Evolutionary conservation across 1,140 invertebrate species (phyloP).

Genomic region (Solenopsis invicta): DNA sequence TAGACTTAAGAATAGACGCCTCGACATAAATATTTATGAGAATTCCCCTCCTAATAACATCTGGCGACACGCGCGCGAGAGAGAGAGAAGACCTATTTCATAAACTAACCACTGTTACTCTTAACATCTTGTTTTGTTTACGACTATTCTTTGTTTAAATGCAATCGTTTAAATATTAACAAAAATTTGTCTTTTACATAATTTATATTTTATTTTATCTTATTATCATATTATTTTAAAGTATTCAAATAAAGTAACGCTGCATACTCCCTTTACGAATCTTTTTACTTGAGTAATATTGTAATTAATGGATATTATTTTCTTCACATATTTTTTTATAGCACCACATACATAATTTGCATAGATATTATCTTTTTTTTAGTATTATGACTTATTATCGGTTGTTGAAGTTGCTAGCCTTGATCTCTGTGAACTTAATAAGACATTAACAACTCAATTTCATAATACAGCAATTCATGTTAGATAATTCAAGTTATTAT

Average conservation of each 20-base stretch:
- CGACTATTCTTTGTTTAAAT: neutral
- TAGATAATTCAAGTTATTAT: conserved; percentile 17
- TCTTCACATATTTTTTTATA: conserved; percentile 19
- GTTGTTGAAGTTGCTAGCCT: conserved; percentile 25
- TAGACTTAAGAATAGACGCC: conserved; percentile 47
- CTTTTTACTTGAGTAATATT: conserved; percentile 10
- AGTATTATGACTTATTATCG: neutral
- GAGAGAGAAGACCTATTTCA: conserved; percentile 1
- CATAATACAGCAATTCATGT: neutral
- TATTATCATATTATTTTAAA: neutral
- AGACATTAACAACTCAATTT: neutral
- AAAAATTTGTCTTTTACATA: neutral
- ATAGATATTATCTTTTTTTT: conserved; percentile 21
- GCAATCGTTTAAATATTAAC: neutral
- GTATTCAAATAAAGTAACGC: neutral
- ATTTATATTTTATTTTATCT: conserved; percentile 11
- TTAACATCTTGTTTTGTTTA: conserved; percentile 8
- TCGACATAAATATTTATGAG: conserved; percentile 59
- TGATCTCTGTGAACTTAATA: conserved; percentile 17
- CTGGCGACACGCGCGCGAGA: neutral
- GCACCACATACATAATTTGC: neutral
- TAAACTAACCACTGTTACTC: neutral
- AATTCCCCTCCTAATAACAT: conserved; percentile 32
- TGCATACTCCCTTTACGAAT: too few relatives aligned
- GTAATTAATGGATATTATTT: neutral